Evolutionary conservation across 2,797 vertebrate species (phyloP).

Genomic region (Phyllotis vaccarum): DNA sequence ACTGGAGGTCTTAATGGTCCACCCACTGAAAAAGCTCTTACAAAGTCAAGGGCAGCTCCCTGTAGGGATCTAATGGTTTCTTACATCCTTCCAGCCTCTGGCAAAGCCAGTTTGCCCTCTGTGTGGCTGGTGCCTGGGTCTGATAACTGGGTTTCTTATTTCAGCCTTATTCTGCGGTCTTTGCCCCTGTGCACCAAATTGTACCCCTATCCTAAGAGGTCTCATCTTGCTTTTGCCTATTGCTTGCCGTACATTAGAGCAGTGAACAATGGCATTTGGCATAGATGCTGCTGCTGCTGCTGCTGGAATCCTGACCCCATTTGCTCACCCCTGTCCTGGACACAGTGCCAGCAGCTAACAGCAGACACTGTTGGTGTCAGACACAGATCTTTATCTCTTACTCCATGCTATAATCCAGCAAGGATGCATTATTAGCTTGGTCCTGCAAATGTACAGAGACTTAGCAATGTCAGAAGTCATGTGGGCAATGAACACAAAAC

Average conservation of each 20-base stretch:
- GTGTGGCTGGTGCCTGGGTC: background rate
- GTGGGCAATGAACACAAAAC: background rate
- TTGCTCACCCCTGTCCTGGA: background rate
- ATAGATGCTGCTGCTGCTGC: no score
- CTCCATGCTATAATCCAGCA: background rate
- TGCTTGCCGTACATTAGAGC: background rate
- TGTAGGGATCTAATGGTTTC: conserved; percentile 8
- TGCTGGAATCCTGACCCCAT: background rate
- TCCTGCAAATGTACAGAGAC: conserved; percentile 22
- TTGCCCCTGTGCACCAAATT: background rate
- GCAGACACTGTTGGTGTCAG: background rate
- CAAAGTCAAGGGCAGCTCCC: conserved; percentile 3
- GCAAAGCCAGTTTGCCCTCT: background rate
- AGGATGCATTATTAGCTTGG: background rate
- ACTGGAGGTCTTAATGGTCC: background rate
- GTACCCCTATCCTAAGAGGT: background rate
- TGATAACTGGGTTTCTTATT: background rate
- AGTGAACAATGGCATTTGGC: fast-evolving
- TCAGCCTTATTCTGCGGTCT: background rate
- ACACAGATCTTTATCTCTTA: background rate
- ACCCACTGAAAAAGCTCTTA: background rate
- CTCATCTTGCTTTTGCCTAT: background rate
- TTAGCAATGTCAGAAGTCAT: background rate
- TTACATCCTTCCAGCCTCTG: background rate
- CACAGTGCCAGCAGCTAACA: background rate